These are phyloP conservation scores for Andrena cerasifolii DNA, from an alignment of 1,140 invertebrate species.

Conservation along the genomic window DNA sequence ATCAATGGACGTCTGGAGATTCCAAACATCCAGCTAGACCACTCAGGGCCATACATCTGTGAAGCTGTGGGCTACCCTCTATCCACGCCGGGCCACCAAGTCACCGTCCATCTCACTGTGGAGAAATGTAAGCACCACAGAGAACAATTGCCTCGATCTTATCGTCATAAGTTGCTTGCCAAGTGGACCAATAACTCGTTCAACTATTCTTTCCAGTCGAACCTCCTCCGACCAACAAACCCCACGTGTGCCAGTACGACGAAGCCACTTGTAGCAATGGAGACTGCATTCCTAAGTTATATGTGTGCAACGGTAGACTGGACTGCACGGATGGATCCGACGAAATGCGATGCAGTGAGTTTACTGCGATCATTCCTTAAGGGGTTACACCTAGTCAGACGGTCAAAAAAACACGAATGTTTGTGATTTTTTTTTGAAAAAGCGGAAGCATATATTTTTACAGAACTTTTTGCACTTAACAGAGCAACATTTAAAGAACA, in stretches of 20 bases:
- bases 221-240: conserved; percentile 77
- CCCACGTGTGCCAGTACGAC: conserved; percentile 86
- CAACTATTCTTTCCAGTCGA: conserved; percentile 77
- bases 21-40: conserved; percentile 89
- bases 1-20: conserved; percentile 92
- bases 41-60: conserved; percentile 92
- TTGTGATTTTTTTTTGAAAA: no score
- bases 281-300: conserved; percentile 92
- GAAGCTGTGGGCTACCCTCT: conserved; percentile 88
- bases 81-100: conserved; percentile 82
- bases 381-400: no score
- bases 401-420: no score
- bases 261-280: conserved; percentile 96
- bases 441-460: no score
- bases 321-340: conserved; percentile 95
- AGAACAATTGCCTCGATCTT: no score
- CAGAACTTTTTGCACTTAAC: no score
- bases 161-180: no score
- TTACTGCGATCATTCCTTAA: no score
- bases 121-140: conserved; percentile 86
- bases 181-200: no score
- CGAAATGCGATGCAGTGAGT: conserved; percentile 93
- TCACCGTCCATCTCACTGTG: conserved; percentile 87
- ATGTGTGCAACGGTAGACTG: conserved; percentile 91
- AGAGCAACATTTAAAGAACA: no score